Evolutionary conservation across 2,113 vertebrate genomes (phyloP).

Genomic region (Glaucidium brasilianum): DNA sequence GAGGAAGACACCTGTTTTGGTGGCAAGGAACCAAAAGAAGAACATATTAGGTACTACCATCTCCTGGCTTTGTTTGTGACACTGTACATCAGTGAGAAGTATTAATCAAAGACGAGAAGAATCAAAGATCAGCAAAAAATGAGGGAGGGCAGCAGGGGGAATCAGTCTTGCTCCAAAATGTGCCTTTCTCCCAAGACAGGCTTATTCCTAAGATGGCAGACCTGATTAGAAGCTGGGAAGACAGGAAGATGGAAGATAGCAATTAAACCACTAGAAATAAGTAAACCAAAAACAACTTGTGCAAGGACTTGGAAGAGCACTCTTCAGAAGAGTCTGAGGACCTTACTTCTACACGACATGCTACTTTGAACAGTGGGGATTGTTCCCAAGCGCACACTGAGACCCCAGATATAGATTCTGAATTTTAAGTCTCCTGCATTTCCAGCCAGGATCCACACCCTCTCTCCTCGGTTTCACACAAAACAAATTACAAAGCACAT

Average conservation of each 20-base stretch:
- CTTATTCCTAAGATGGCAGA: background rate
- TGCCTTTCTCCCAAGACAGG: background rate
- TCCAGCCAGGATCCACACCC: background rate
- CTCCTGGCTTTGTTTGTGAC: background rate
- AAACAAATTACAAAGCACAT: background rate
- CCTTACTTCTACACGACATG: background rate
- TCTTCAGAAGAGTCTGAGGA: background rate
- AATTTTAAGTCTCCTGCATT: background rate
- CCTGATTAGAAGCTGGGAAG: background rate
- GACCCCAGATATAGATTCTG: background rate
- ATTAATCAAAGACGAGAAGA: background rate
- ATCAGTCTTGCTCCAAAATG: background rate
- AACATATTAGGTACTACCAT: background rate
- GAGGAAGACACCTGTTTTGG: background rate
- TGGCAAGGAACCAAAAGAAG: background rate
- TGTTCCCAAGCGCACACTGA: background rate
- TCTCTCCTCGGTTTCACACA: background rate
- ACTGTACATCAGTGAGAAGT: background rate
- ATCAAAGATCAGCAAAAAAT: background rate
- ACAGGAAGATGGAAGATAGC: background rate
- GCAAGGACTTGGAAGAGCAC: background rate
- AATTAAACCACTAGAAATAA: background rate
- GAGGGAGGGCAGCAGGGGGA: fast-evolving
- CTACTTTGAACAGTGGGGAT: background rate
- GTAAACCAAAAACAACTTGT: background rate